Evolutionary conservation across 1,140 invertebrate species (phyloP), one percentile per base, ranked within the genome.

Genomic region (Pseudachorutes palmiensis): DNA sequence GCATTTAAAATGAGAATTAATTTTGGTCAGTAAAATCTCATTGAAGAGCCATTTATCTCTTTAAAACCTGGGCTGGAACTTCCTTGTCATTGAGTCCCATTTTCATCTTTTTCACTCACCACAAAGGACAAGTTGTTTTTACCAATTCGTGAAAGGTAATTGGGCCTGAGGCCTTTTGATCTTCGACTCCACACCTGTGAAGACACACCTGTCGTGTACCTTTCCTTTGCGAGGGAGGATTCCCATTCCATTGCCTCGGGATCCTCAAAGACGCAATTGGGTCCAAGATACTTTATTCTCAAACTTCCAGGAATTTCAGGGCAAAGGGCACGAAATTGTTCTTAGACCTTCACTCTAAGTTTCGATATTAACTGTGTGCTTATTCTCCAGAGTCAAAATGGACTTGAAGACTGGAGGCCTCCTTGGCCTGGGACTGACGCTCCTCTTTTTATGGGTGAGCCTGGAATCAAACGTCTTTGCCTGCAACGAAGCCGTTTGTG

Each of bases 401-500:
- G 51, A 55, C 9, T 19, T 12, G 19, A 45, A 45, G 9, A 12
- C 36, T 45, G 9, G 24, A 55, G 5, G 51, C 24, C 12, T 55
- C 24, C 51, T 14, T 14, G 51, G 12, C 9, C 51, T 55, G 12
- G 51, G 51, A 5, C 24, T 55, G 9, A 5, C 51, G 12, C 12
- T 55, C 14, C 5, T 24, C 24, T 14, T 22, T 3, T 55, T 55
- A 19, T 55, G 12, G 51, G 51, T 5, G 24, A 16, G 24, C 24
- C 24, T 55, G 24, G 51, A 55, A 55, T 26, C 51, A 9, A 70
- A 41, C 19, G 67, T 69, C n/a, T 58, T 58, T 49, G 41, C 63
- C 22, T 94, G 91, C 77, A 94, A 94, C 79, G 89, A 94, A 79
- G 89, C 89, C 16, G 86, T 94, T 63, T 95, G 92, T 81, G 91